phyloP scores from a whole-genome alignment of 2,797 vertebrate genomes.

The Decapterus maruadsi region DNA sequence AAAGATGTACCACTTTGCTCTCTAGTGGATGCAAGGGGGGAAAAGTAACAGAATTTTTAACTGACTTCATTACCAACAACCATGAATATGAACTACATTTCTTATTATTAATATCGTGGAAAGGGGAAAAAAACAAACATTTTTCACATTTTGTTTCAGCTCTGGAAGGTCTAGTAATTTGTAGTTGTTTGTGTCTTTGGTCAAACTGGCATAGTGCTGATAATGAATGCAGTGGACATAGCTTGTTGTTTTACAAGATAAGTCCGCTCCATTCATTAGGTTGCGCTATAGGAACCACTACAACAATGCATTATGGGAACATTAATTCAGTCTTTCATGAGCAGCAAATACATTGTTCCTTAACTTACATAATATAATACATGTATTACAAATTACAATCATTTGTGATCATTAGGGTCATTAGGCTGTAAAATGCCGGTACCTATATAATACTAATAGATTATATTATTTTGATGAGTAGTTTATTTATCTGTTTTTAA shows the following conservation, averaged over 20 bases:
- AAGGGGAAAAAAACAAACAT: not conserved
- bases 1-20: conserved; percentile 11
- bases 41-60: conserved; percentile 11
- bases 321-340: not conserved
- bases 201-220: not conserved
- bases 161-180: too few relatives aligned
- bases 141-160: too few relatives aligned
- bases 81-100: not conserved
- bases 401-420: too few relatives aligned
- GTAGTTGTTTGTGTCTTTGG: not conserved
- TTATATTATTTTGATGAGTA: too few relatives aligned
- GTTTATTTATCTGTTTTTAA: too few relatives aligned
- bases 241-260: not conserved
- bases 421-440: too few relatives aligned
- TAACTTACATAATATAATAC: not conserved
- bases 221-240: too few relatives aligned
- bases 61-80: conserved; percentile 7
- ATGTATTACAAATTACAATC: too few relatives aligned
- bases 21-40: not conserved
- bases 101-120: not conserved
- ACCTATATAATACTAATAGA: too few relatives aligned
- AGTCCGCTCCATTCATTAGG: not conserved
- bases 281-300: not conserved
- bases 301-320: not conserved
- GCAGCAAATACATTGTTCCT: not conserved